Percentiles rank a stretch among this genome's conserved stretches.
Conservation (phyloP, 2,888 invertebrate species). For the Tholera decimalis region DNA sequence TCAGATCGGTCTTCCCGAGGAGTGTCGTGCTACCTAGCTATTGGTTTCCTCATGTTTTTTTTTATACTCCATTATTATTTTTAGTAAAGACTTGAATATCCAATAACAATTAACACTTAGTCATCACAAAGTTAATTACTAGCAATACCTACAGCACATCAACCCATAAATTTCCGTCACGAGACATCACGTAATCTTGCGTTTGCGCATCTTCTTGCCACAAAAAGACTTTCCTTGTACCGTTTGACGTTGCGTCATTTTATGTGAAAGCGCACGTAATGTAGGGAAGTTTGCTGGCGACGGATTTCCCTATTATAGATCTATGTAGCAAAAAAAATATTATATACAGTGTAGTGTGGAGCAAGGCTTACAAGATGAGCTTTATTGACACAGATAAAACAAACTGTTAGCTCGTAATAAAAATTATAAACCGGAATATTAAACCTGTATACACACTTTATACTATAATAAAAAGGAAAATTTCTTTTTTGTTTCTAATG, state of each 20-base stretch:
- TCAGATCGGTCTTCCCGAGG: too few relatives aligned
- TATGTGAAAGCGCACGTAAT: conserved; percentile 41
- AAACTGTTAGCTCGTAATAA: not conserved
- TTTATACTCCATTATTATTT: too few relatives aligned
- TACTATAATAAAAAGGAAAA: too few relatives aligned
- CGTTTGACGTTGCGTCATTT: conserved; percentile 29
- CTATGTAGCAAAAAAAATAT: conserved; percentile 60
- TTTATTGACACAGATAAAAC: too few relatives aligned
- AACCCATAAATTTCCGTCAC: conserved; percentile 21
- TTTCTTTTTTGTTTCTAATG: too few relatives aligned
- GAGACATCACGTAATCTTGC: conserved; percentile 30
- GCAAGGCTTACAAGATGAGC: conserved; percentile 8
- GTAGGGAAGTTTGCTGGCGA: conserved; percentile 58
- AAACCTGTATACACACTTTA: too few relatives aligned
- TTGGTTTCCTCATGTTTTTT: too few relatives aligned
- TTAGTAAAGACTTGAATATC: not conserved
- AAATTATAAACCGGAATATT: not conserved
- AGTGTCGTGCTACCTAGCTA: too few relatives aligned
- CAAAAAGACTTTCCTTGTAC: conserved; percentile 51
- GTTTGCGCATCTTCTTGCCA: conserved; percentile 35
- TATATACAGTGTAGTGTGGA: conserved; percentile 12
- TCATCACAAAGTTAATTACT: not conserved
- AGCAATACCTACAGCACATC: not conserved
- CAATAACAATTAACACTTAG: conserved; percentile 7
- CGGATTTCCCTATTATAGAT: conserved; percentile 74